These are phyloP conservation scores for Hypselothyrea guttata DNA, from an alignment of 2,888 invertebrate genomes.

Conservation along the genomic window DNA sequence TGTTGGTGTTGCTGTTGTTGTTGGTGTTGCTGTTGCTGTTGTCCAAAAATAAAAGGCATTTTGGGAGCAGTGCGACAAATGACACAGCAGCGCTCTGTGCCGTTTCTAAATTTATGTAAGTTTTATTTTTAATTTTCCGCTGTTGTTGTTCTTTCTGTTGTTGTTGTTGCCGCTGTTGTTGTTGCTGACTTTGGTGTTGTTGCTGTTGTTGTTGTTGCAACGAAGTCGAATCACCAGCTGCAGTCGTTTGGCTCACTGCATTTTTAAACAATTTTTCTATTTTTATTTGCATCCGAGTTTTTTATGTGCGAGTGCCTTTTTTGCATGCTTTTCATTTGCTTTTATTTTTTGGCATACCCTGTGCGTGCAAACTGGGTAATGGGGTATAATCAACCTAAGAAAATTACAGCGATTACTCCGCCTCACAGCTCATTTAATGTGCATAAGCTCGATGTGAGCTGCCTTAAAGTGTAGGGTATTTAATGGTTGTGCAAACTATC, in stretches of 20 bases:
- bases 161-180: conserved; percentile 21
- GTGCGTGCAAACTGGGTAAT: background rate
- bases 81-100: conserved; percentile 36
- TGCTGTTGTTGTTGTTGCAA: conserved; percentile 34
- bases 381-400: background rate
- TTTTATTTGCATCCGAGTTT: conserved; percentile 49
- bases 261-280: conserved; percentile 49
- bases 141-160: conserved; percentile 43
- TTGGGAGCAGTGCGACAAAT: conserved; percentile 71
- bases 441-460: no score
- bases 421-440: no score
- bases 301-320: conserved; percentile 31
- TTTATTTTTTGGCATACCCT: conserved; percentile 6
- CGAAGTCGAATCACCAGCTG: conserved; percentile 50
- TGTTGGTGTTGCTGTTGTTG: conserved; percentile 9
- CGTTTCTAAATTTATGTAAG: conserved; percentile 74
- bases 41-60: conserved; percentile 72
- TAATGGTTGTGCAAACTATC: no score
- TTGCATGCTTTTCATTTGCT: conserved; percentile 26
- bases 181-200: conserved; percentile 10
- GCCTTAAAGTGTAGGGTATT: conserved; percentile 3
- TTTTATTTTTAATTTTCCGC: conserved; percentile 73
- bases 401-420: no score
- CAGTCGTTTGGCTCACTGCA: conserved; percentile 45
- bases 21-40: conserved; percentile 23